Base-by-base conservation (phyloP, 1,140 invertebrate species). In the Cydia strobilella region DNA sequence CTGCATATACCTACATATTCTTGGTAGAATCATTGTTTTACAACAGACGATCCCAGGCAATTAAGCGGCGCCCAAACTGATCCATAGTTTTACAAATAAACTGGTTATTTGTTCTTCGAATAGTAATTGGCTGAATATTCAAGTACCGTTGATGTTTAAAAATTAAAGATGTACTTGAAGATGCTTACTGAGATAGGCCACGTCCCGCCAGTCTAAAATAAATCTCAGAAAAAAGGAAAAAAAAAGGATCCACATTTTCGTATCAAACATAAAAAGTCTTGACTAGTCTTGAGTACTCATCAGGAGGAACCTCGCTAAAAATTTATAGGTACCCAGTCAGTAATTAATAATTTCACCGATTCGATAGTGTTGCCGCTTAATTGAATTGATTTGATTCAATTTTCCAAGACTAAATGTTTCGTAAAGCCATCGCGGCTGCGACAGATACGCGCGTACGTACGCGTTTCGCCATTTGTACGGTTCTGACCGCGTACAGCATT, bases 381-480 rank as follows among this genome's bases (percentile, higher is more conserved):
- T 59, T 23, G 20, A 59, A 23, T 59, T 23, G 54, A 59, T 20
- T 59, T 59, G 18, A 59, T 23, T 23, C 18, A 59, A 59, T 59
- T 20, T 23, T 59, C 54, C 54, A 12, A 59, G 54, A 59, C 54
- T 20, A 23, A 23, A 59, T 12, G 54, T 59, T 59, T 59, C 54
- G 54, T 7, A 59, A 59, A 59, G 54, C n/a, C 20, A 23, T 10
- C 48, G 15, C 48, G 48, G n/a, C 54, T 59, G 54, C 54, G 54
- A 59, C 54, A 59, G n/a, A n/a, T n/a, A n/a, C n/a, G n/a, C n/a
- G n/a, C n/a, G n/a, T 59, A 23, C 54, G 54, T 59, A 59, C 20
- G 54, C 18, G 20, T 59, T 59, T 59, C 54, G 54, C 54, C 54
- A 59, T 59, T 59, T 59, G 54, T 59, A 20, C 20, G 54, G 54